Evolutionary conservation across 2,888 invertebrate species (phyloP).

Genomic region (Gonocerus acuteangulatus): DNA sequence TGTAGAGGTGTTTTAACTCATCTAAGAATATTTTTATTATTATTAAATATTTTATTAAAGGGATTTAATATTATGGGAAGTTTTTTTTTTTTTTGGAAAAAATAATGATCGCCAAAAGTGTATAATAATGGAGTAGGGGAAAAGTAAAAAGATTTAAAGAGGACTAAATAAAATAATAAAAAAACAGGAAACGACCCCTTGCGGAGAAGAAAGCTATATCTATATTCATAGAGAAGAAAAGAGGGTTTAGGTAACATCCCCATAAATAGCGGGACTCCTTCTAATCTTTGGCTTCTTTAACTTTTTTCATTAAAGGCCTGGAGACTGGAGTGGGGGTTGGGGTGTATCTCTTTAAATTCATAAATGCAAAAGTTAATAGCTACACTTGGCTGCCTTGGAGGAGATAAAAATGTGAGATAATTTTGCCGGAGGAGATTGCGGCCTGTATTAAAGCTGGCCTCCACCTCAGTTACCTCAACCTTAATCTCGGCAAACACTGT

Average conservation of each 20-base stretch:
- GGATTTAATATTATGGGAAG: no score
- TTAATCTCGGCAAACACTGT: no score
- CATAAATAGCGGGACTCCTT: constrained; percentile 6
- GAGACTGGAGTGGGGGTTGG: background rate
- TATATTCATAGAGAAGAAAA: constrained; percentile 16
- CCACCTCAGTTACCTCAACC: background rate
- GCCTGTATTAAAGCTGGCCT: constrained; percentile 9
- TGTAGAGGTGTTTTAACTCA: no score
- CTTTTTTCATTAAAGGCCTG: constrained; percentile 23
- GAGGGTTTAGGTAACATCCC: background rate
- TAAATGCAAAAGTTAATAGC: constrained; percentile 26
- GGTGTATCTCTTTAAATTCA: constrained; percentile 25
- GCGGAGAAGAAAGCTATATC: constrained; percentile 10
- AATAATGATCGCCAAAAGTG: no score
- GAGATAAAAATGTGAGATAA: constrained; percentile 22
- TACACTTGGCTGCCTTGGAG: background rate
- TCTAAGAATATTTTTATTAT: no score
- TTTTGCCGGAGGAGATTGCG: constrained; percentile 15
- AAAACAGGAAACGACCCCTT: no score
- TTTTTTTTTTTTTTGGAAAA: no score
- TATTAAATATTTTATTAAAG: no score
- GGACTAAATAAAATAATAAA: no score
- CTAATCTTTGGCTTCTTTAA: constrained; percentile 20
- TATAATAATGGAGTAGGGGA: no score
- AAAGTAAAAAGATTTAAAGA: no score